Base-by-base conservation (phyloP, 2,888 invertebrate species). In the Trissolcus japonicus region DNA sequence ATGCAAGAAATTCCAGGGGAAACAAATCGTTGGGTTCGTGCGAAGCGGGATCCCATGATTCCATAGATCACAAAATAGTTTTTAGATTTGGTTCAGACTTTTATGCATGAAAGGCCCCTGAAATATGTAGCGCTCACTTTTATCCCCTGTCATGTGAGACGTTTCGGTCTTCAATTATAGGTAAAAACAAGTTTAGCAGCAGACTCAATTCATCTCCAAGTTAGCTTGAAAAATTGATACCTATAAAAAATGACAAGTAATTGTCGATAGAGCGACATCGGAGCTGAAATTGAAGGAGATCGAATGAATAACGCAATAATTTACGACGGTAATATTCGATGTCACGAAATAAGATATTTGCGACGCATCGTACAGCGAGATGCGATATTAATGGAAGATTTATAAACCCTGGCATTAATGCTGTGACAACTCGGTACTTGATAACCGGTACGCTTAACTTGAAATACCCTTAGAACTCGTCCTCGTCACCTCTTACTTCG, bases 1-100 rank as follows among this genome's bases (percentile, higher is more conserved):
- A 85, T 84, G 83, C 83, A 82, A 81, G 83, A 82, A 84, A 85
- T 84, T 82, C 80, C 80, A 77, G 41, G 71, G 75, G 79, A 83
- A 83, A 85, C 81, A 85, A 85, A 85, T 85, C 80, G 83, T 82
- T 80, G 80, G 13, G 57, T 17, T 50, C 41, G 66, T 54, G 54
- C 14, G 43, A 25, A n/a, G 61, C 6, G 7, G n/a, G n/a, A n/a
- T 29, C 29, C 29, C 29, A 29, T 7, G 7, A 60, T 69, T 60
- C 69, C 53, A 76, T 63, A 60, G 59, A 53, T 62, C 55, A 40
- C 54, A 43, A 21, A 54, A 60, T 29, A 29, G 29, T 29, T 29
- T 29, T 29, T 4, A 29, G 7, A 29, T 29, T 29, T 7, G 29
- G 29, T 63, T 55, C 57, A 56, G 60, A 29, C 50, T 46, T 54